Conservation (phyloP, 2,888 invertebrate genomes). For the Bursaphelenchus okinawaensis region DNA sequence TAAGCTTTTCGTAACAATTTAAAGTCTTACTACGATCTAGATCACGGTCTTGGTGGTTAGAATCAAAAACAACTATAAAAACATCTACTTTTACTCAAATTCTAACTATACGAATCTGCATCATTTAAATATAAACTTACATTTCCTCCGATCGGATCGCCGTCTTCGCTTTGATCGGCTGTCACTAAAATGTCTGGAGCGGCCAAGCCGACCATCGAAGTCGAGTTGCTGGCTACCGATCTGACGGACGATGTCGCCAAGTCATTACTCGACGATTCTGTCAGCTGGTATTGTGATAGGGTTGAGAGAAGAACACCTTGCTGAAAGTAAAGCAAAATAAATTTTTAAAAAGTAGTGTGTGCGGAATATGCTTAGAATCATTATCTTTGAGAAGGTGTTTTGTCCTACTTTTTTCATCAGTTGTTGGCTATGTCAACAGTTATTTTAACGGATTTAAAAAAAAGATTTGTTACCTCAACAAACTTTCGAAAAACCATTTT, state of each 20-base stretch:
- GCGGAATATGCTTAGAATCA: too few species aligned
- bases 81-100: too few species aligned
- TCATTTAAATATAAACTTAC: constrained; percentile 34
- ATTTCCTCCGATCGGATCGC: constrained; percentile 55
- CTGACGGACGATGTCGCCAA: neutral
- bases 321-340: neutral
- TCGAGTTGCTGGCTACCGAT: neutral
- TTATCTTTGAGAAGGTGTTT: too few species aligned
- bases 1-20: too few species aligned
- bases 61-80: too few species aligned
- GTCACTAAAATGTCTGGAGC: constrained; percentile 56
- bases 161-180: constrained; percentile 48
- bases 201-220: neutral
- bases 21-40: too few species aligned
- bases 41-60: too few species aligned
- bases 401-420: too few species aligned
- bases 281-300: constrained; percentile 3
- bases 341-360: too few species aligned
- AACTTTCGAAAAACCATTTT: too few species aligned
- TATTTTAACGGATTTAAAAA: neutral
- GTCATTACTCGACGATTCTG: neutral
- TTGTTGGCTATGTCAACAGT: too few species aligned
- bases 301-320: constrained; percentile 16
- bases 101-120: neutral
- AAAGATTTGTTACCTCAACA: too few species aligned